Percentiles rank a stretch among this genome's conserved stretches.
Evolutionary conservation across 2,113 vertebrate genomes (phyloP).

Genomic region (Cranoglanis bouderius): DNA sequence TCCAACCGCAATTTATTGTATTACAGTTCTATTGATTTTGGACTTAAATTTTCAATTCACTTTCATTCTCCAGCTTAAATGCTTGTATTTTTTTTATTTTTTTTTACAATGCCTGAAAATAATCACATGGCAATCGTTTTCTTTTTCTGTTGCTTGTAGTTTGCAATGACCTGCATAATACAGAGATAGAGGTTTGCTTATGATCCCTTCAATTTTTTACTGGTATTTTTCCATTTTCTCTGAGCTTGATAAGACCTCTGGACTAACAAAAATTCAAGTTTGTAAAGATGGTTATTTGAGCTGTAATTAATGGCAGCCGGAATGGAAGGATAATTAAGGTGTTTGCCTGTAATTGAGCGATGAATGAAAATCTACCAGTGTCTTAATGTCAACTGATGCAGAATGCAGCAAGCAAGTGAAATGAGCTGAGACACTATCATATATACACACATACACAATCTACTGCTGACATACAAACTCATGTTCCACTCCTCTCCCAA

Average conservation of each 20-base stretch:
- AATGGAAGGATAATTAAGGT: not conserved
- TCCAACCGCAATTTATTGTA: slow-evolving; percentile 13
- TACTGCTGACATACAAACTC: not conserved
- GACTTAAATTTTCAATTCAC: slow-evolving; percentile 38
- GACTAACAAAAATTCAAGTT: not conserved
- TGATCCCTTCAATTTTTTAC: not conserved
- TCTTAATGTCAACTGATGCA: not conserved
- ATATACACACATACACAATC: not conserved
- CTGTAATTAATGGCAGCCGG: slow-evolving; percentile 6
- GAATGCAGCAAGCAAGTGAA: not conserved
- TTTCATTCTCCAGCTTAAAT: slow-evolving; percentile 14
- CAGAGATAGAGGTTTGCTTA: not conserved
- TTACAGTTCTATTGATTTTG: slow-evolving; percentile 32
- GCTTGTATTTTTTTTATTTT: too few species aligned
- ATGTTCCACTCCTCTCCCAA: not conserved
- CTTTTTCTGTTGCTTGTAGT: not conserved
- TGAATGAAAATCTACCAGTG: not conserved
- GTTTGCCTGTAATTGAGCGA: not conserved
- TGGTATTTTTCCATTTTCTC: not conserved
- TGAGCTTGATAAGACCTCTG: not conserved
- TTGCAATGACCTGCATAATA: not conserved
- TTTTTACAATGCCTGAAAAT: slow-evolving; percentile 13
- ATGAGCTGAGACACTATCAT: not conserved
- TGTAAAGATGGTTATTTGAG: slow-evolving; percentile 24
- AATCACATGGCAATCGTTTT: not conserved